These are phyloP conservation scores for Dromococcyx pavoninus DNA, from an alignment of 2,797 vertebrate species.

Conservation along the genomic window DNA sequence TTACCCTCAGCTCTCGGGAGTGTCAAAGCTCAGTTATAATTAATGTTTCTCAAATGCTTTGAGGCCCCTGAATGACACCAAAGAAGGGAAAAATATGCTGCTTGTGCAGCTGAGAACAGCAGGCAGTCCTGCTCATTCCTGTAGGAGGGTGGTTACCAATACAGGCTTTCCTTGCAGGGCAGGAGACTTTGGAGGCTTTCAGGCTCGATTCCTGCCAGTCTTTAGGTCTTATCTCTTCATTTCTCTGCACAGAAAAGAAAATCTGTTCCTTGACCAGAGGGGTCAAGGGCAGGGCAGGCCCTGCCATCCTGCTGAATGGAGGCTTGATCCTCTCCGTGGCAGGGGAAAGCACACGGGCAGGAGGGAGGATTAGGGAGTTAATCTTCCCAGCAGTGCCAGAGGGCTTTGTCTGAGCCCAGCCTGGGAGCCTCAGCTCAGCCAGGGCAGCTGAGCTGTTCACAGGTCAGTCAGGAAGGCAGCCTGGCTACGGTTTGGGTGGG, in stretches of 20 bases:
- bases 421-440: not conserved
- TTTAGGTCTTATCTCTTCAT: not conserved
- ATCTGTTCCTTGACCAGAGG: not conserved
- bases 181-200: not conserved
- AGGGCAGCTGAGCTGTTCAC: not conserved
- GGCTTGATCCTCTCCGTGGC: not conserved
- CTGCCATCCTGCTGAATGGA: not conserved
- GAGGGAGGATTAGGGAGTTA: constrained; percentile 6
- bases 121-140: not conserved
- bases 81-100: constrained; percentile 57
- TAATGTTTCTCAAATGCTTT: not conserved
- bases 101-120: not conserved
- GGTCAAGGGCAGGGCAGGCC: not conserved
- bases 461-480: not conserved
- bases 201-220: not conserved
- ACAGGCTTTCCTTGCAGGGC: not conserved
- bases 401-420: not conserved
- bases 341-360: not conserved
- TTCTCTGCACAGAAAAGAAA: not conserved
- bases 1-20: not conserved
- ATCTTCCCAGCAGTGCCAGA: not conserved
- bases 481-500: not conserved
- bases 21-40: not conserved
- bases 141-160: not conserved
- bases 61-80: constrained; percentile 27